These are phyloP conservation scores for Rousettus leschenaultii DNA, from an alignment of 2,113 vertebrate genomes.

Conservation along the genomic window DNA sequence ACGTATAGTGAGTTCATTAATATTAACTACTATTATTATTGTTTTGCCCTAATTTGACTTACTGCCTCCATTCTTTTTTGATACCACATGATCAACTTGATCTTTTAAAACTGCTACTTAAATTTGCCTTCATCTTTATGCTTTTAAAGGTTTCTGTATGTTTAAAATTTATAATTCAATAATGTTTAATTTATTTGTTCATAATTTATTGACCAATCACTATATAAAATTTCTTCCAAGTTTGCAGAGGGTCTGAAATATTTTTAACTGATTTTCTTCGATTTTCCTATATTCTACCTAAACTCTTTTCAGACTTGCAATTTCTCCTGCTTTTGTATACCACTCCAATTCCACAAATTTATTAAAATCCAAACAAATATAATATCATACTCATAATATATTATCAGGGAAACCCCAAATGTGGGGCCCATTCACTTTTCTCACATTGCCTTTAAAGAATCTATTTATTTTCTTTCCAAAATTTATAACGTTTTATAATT, in stretches of 20 bases:
- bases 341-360: neutral
- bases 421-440: accelerated
- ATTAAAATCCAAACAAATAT: neutral
- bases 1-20: neutral
- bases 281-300: neutral
- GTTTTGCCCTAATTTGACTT: neutral
- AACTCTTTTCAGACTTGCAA: neutral
- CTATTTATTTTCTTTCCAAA: neutral
- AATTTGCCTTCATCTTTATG: neutral
- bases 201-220: neutral
- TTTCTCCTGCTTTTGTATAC: neutral
- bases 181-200: neutral
- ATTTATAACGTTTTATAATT: neutral
- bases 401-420: neutral
- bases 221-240: neutral
- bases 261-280: neutral
- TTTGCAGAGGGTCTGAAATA: neutral
- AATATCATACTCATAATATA: neutral
- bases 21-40: neutral
- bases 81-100: neutral
- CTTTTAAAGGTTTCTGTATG: neutral
- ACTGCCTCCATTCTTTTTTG: neutral
- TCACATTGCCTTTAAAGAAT: neutral
- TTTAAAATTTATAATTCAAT: neutral
- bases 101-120: neutral